Percentiles rank a stretch among this genome's conserved stretches.
Evolutionary conservation across 2,113 vertebrate species (phyloP).

Genomic region (Heterochromis multidens): DNA sequence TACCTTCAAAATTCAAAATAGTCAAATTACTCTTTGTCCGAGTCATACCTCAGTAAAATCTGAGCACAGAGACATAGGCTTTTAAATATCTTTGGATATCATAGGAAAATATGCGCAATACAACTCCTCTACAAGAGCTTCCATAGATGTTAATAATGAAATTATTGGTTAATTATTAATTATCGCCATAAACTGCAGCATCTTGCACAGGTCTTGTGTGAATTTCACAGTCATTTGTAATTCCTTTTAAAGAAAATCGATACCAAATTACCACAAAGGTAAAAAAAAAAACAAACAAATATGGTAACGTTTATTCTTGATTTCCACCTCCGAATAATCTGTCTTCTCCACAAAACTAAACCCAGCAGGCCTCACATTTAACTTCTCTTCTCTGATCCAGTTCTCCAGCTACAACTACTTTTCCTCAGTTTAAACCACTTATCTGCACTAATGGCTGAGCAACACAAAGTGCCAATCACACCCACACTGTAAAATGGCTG

Average conservation of each 20-base stretch:
- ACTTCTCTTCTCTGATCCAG: not conserved
- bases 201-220: not conserved
- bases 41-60: too few species aligned
- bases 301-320: not conserved
- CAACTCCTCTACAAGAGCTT: too few species aligned
- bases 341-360: not conserved
- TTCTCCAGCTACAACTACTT: not conserved
- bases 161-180: not conserved
- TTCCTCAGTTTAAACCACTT: not conserved
- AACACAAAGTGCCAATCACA: slow-evolving; percentile 11
- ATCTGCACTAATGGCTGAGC: not conserved
- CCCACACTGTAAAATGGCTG: slow-evolving; percentile 1
- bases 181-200: not conserved
- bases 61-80: too few species aligned
- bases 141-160: not conserved
- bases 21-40: too few species aligned
- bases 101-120: too few species aligned
- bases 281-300: too few species aligned
- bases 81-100: too few species aligned
- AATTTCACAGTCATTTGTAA: not conserved
- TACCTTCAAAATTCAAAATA: too few species aligned
- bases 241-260: not conserved
- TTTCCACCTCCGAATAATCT: not conserved
- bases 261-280: not conserved
- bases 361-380: not conserved